Evolutionary conservation across 2,113 vertebrate genomes (phyloP).

Genomic region (Tiliqua scincoides): DNA sequence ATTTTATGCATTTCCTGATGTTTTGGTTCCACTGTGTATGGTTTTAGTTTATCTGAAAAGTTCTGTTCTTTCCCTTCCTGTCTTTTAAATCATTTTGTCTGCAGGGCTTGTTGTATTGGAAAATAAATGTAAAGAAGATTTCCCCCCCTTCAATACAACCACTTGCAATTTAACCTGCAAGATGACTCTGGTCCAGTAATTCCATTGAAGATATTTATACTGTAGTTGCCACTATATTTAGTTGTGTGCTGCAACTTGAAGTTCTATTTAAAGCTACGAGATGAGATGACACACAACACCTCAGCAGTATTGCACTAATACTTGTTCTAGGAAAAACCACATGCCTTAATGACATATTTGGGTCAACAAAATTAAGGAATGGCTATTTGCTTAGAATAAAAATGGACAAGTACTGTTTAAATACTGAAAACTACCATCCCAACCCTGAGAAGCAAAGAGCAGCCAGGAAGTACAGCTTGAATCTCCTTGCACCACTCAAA

Average conservation of each 20-base stretch:
- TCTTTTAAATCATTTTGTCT: not conserved
- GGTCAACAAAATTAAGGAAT: slow-evolving; percentile 20
- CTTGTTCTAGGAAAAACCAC: slow-evolving; percentile 30
- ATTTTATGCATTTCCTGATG: too few species aligned
- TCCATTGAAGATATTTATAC: slow-evolving; percentile 50
- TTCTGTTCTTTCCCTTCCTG: not conserved
- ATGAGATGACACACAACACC: slow-evolving; percentile 39
- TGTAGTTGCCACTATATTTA: slow-evolving; percentile 50
- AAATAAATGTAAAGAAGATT: not conserved
- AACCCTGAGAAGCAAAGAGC: too few species aligned
- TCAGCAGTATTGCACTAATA: slow-evolving; percentile 26
- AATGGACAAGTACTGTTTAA: not conserved
- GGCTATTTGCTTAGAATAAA: slow-evolving; percentile 5
- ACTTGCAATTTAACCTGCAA: not conserved
- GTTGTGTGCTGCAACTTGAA: slow-evolving; percentile 31
- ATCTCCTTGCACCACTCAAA: too few species aligned
- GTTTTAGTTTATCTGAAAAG: not conserved
- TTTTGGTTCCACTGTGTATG: too few species aligned
- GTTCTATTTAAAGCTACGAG: slow-evolving; percentile 39
- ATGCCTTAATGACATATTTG: not conserved
- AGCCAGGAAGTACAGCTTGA: too few species aligned
- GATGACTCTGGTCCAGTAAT: slow-evolving; percentile 18
- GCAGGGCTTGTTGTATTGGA: not conserved
- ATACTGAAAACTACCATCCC: slow-evolving; percentile 1
- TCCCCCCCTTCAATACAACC: slow-evolving; percentile 13